Conservation (phyloP, 2,113 vertebrate species). For the Malaclemys terrapin region DNA sequence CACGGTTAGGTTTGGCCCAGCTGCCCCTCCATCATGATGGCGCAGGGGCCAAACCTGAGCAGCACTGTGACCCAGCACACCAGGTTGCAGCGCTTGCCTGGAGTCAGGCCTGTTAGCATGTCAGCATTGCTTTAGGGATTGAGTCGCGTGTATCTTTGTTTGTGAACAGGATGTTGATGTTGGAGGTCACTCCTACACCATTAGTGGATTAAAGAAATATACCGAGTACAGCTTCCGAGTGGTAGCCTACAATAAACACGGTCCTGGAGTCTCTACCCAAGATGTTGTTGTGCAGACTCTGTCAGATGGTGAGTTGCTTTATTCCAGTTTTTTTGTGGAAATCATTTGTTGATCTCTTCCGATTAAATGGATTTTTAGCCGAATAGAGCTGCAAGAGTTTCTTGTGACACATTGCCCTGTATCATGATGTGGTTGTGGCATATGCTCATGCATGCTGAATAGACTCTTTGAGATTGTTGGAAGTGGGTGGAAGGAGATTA, state of each 20-base stretch:
- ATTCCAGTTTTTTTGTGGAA: neutral
- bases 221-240: constrained; percentile 95
- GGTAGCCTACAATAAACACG: constrained; percentile 97
- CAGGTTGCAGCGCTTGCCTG: neutral
- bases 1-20: neutral
- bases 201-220: constrained; percentile 92
- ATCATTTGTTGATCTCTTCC: neutral
- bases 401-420: neutral
- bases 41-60: neutral
- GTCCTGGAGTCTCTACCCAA: constrained; percentile 94
- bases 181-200: constrained; percentile 84
- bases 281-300: constrained; percentile 88
- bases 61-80: neutral
- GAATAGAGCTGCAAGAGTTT: fast-evolving
- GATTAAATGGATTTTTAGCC: constrained; percentile 2
- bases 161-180: constrained; percentile 88
- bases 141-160: neutral
- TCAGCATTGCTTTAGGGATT: neutral
- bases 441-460: fast-evolving
- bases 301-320: constrained; percentile 88
- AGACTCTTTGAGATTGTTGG: neutral
- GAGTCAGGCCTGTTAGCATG: neutral
- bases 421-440: neutral
- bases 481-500: neutral
- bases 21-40: neutral